Evolutionary conservation across 2,888 invertebrate genomes (phyloP).

Genomic region (Phoenoteleia sp.): DNA sequence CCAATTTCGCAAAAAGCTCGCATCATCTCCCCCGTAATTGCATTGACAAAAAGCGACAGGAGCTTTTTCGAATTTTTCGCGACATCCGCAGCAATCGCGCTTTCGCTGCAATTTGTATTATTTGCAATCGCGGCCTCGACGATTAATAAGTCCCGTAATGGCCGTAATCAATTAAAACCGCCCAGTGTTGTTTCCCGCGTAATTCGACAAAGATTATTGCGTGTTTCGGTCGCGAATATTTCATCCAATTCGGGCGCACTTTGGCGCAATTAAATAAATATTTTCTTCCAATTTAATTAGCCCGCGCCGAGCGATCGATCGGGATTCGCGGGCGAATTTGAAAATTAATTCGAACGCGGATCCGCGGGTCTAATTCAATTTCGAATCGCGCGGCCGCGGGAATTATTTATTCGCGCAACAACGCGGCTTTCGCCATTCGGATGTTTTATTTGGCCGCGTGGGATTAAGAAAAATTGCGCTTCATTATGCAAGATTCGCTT

Average conservation of each 20-base stretch:
- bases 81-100: not conserved
- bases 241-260: not conserved
- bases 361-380: conserved; percentile 24
- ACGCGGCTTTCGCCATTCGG: not conserved
- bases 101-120: conserved; percentile 15
- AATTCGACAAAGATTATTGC: conserved; percentile 35
- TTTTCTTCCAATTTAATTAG: conserved; percentile 31
- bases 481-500: conserved; percentile 40
- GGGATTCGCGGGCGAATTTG: not conserved
- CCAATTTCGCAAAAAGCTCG: not conserved
- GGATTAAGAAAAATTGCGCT: conserved; percentile 51
- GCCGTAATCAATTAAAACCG: conserved; percentile 31
- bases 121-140: conserved; percentile 3
- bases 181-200: not conserved
- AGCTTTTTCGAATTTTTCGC: not conserved
- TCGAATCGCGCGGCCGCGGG: not conserved
- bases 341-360: not conserved
- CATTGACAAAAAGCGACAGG: not conserved
- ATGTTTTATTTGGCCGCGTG: conserved; percentile 1
- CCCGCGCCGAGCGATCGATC: not conserved
- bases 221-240: conserved; percentile 4
- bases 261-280: conserved; percentile 19
- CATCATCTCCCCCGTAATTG: not conserved
- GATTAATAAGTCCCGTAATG: conserved; percentile 31
- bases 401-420: conserved; percentile 25